Base-by-base conservation (phyloP, 2,888 invertebrate species). In the Alloplasta piceator region DNA sequence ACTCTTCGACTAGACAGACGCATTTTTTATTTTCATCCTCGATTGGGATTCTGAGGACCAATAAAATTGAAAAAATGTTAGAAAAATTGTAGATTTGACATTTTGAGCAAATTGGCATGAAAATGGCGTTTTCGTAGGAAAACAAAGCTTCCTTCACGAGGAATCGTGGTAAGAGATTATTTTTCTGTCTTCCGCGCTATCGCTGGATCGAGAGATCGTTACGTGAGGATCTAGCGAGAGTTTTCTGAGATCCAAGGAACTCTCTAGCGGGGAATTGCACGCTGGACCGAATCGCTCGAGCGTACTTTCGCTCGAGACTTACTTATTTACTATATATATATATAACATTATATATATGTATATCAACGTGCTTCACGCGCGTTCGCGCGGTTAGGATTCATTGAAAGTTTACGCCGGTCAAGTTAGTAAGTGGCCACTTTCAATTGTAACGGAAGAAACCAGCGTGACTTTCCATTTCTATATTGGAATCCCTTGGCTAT, bases 361-460 rank as follows among this genome's bases (percentile, higher is more conserved):
- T 36, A 16, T 46, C 5, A 9, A 46, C 10, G 56, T 68, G 12
- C 46, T 26, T 36, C 36, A 12, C 12, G 48, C 48, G 41, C 68
- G 68, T 61, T 61, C 68, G 52, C 43, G n/a, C 43, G 75, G 50
- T 61, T 61, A 55, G 60, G 81, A 82, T 81, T 74, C 78, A 86
- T 84, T 85, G 86, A 86, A 85, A 87, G 87, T 85, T 26, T 80
- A 83, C 73, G 64, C 80, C 80, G 80, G 26, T 73, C 64, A 82
- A 83, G 82, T 80, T 26, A 76, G 84, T 80, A 82, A 84, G 63
- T 82, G 80, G 82, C 85, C 85, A 87, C 87, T 87, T 87, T 87
- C 87, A 86, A 87, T 87, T 87, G 87, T 87, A 87, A 86, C 87
- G 86, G 87, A 85, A 85, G 84, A 85, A 83, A 85, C 82, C 72